Base-by-base conservation (phyloP, 2,113 vertebrate species). In the Megalops atlanticus region DNA sequence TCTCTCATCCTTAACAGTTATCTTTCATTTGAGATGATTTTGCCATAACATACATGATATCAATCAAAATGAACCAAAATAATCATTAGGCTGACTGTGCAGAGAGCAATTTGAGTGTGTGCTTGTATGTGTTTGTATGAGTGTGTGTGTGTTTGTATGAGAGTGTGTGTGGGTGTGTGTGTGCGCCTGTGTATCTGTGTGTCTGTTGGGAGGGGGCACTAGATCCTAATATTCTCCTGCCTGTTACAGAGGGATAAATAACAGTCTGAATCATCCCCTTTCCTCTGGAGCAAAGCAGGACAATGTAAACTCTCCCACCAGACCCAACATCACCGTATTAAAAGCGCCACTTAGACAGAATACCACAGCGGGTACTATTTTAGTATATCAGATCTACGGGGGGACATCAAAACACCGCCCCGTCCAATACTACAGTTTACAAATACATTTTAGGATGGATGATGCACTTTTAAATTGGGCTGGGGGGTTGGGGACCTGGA, bases 381-480 rank as follows among this genome's bases (percentile, higher is more conserved):
- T 71, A 71, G 36, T 21, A 52, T 73, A 39, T 12, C 4, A 27
- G 73, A 27, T 24, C 41, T 39, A 54, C 45, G 39, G 35, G 27
- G 69, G 35, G 35, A 27, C 31, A 41, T 64, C 27, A 45, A 71
- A 15, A 49, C 64, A 11, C 78, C 71, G 7, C 12, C 16, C 41
- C 2, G 68, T n/a, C 15, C 54, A 15, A 43, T 24, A 38, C 68
- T 69, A 40, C 38, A 41, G 54, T 45, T 6, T 33, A 41, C 76
- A 31, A 38, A 43, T 21, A 11, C 11, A 52, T 71, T 38, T 16
- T 76, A 27, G 4, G 35, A 52, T 64, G 10, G 58, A 64, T 64
- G 58, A 64, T 76, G 43, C 74, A 76, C 43, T 73, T 70, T 71
- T 64, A 78, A 36, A 31, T 40, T 70, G 27, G 33, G 31, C 77